These are phyloP conservation scores for Drosophila guanche DNA, from an alignment of 1,140 invertebrate genomes.

Conservation along the genomic window DNA sequence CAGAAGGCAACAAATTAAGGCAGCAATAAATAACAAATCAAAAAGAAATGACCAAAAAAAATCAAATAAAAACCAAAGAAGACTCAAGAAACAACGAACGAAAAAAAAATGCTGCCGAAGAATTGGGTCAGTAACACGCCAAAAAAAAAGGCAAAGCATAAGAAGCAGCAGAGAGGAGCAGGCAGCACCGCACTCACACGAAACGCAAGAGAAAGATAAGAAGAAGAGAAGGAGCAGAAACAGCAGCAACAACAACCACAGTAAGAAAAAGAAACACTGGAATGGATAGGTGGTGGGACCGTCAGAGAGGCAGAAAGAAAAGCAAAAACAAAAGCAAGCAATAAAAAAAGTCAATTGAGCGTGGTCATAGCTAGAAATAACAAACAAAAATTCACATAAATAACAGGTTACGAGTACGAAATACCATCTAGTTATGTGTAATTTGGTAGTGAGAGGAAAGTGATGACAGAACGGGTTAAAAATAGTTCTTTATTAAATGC, in stretches of 20 bases:
- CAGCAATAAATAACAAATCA: constrained; percentile 79
- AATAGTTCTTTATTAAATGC: too few species aligned
- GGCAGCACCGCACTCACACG: constrained; percentile 4
- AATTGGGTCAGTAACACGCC: constrained; percentile 79
- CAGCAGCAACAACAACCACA: too few species aligned
- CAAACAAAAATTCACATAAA: constrained; percentile 36
- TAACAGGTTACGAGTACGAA: neutral
- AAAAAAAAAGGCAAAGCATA: constrained; percentile 48
- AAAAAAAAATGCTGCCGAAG: constrained; percentile 52
- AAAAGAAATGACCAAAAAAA: constrained; percentile 72
- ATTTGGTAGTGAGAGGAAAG: too few species aligned
- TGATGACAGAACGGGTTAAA: too few species aligned
- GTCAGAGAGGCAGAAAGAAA: constrained; percentile 10
- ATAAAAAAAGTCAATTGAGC: constrained; percentile 70
- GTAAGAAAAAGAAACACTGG: too few species aligned
- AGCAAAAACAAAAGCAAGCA: constrained; percentile 40
- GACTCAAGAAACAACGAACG: constrained; percentile 12
- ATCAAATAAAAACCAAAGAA: constrained; percentile 50
- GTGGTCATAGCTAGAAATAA: constrained; percentile 56
- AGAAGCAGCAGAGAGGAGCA: constrained; percentile 36
- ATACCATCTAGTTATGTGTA: too few species aligned
- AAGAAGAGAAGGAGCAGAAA: too few species aligned
- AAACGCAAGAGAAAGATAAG: constrained; percentile 9
- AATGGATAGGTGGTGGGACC: too few species aligned
- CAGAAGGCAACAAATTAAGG: constrained; percentile 69